Evolutionary conservation across 2,797 vertebrate genomes (phyloP).

Genomic region (Silurus lanzhouensis): DNA sequence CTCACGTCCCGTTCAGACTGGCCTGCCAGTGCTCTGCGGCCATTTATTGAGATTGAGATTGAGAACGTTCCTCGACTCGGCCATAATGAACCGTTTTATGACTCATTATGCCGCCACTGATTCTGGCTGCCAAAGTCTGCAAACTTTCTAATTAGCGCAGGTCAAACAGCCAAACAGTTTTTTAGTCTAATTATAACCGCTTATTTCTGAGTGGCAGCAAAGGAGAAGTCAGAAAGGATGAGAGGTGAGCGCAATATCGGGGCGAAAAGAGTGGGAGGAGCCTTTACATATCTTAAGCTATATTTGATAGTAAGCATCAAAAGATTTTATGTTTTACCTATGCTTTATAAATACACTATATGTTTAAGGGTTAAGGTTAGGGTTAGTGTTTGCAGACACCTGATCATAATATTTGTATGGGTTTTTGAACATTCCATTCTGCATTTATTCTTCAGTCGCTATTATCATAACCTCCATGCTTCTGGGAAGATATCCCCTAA

Average conservation of each 20-base stretch:
- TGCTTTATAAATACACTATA: not conserved
- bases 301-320: not conserved
- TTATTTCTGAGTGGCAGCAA: conserved; percentile 69
- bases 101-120: conserved; percentile 78
- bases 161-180: conserved; percentile 79
- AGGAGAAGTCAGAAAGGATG: conserved; percentile 58
- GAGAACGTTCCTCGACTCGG: conserved; percentile 72
- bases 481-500: no score
- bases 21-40: conserved; percentile 73
- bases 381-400: no score
- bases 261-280: not conserved
- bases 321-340: not conserved
- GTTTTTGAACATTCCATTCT: no score
- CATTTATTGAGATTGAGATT: conserved; percentile 81
- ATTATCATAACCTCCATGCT: no score
- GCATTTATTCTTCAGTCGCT: no score
- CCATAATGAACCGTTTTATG: conserved; percentile 81
- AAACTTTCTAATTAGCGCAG: conserved; percentile 83
- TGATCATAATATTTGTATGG: no score
- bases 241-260: conserved; percentile 44
- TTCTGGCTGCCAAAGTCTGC: conserved; percentile 74
- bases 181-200: conserved; percentile 75
- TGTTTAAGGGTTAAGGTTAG: no score
- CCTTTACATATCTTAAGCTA: not conserved
- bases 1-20: conserved; percentile 72